Evolutionary conservation across 2,888 invertebrate species (phyloP), one percentile per base, ranked within the genome.

Genomic region (Ectobius pallidus): DNA sequence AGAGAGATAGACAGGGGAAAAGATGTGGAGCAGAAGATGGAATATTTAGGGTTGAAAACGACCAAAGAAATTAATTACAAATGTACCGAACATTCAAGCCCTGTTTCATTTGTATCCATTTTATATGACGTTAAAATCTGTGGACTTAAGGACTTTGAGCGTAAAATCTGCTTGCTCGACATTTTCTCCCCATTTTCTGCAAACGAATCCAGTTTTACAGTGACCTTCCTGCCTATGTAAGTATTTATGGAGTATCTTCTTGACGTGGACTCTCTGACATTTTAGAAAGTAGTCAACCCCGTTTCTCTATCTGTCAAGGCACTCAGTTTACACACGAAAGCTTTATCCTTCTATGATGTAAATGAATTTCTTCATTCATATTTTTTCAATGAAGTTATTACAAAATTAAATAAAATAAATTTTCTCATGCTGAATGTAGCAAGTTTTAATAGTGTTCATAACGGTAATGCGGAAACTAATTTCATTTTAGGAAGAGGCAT

Each of bases 21-120:
- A n/a, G n/a, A n/a, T n/a, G n/a, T n/a, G n/a, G n/a, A n/a, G 30
- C 30, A 58, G 58, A 32, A 30, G 58, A 58, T 58, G 58, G 14
- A 30, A 30, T n/a, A 32, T n/a, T 16, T n/a, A 32, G 6, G n/a
- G n/a, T 16, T n/a, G 32, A n/a, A 58, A 58, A 25, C 58, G 25
- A 14, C 32, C 58, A 58, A 52, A 58, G 69, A 69, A 69, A 58
- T 55, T 55, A 69, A 69, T 58, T 55, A 69, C 69, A 58, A 69
- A 18, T 58, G n/a, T 58, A 58, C 58, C 16, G 30, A 30, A 58
- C 32, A 58, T 58, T 58, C 58, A 22, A n/a, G 9, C 52, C 44
- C 27, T 44, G 25, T 42, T 11, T 27, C 27, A 67, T 67, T 67
- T 67, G 68, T 68, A 27, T 27, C 49, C 30, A 49, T 68, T 34